These are phyloP conservation scores for Megaustenia siamemsis DNA, from an alignment of 2,888 invertebrate species.

Conservation along the genomic window DNA sequence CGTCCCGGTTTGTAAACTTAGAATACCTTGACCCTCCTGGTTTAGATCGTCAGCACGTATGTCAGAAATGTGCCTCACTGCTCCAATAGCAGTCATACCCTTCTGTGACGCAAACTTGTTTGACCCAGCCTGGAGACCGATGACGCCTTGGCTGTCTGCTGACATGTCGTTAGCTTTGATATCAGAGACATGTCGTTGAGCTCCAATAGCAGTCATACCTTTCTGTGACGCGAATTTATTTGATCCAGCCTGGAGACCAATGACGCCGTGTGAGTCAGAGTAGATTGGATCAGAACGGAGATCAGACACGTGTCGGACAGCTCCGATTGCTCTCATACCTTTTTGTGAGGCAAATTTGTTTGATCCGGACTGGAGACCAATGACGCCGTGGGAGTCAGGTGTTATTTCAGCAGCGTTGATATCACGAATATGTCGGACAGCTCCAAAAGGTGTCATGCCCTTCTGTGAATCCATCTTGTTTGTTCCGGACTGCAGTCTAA, in stretches of 20 bases:
- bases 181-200: conserved; percentile 75
- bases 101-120: conserved; percentile 76
- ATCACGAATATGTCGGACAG: conserved; percentile 45
- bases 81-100: conserved; percentile 76
- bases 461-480: conserved; percentile 22
- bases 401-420: not conserved
- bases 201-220: conserved; percentile 77
- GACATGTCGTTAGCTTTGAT: conserved; percentile 67
- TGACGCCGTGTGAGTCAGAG: conserved; percentile 70
- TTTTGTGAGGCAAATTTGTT: conserved; percentile 37
- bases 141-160: conserved; percentile 61
- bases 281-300: conserved; percentile 75
- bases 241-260: conserved; percentile 77
- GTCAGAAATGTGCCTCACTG: conserved; percentile 75
- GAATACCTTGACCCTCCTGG: conserved; percentile 60
- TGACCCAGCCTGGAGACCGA: conserved; percentile 74
- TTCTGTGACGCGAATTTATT: conserved; percentile 78
- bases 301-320: conserved; percentile 77
- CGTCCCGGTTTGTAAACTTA: conserved; percentile 74
- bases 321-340: conserved; percentile 45
- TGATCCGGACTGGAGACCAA: conserved; percentile 25
- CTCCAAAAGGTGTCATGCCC: conserved; percentile 65
- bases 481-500: not conserved
- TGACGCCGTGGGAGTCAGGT: conserved; percentile 1
- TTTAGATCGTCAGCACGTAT: conserved; percentile 73